Evolutionary conservation across 2,113 vertebrate genomes (phyloP), one percentile per base, ranked within the genome.

Genomic region (Podilymbus podiceps): DNA sequence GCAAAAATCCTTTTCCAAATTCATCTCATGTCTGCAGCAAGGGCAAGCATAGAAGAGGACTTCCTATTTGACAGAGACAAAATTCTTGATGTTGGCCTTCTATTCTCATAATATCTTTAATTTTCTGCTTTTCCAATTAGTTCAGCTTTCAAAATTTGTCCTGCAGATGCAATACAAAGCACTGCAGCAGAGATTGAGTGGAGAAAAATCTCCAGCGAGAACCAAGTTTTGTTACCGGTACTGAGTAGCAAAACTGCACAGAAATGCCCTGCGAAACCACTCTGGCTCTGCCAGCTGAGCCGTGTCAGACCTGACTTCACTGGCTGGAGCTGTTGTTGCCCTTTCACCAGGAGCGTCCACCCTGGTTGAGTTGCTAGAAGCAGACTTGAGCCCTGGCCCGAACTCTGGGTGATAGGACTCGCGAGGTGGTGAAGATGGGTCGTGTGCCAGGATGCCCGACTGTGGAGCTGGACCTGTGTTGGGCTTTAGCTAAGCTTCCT

Each of bases 91-190:
- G 76, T 46, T 82, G 17, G 12, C 63, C 83, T 92, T 78, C 67
- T n/a, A 38, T 71, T 89, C 82, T 75, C 50, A 47, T 40, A 83
- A 49, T 81, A 72, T 88, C 25, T 95, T 94, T 38, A 69, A 82
- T 94, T 96, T 96, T 94, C 67, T 96, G 33, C 60, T 76, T 93
- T 95, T 91, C 80, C 42, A 35, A 40, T 90, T 83, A 89, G 71
- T 81, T 91, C 52, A 84, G 11, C 74, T 91, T 91, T 93, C 55
- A 75, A 55, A 88, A 66, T 83, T 64, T 78, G 35, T 90, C 82
- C 77, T 71, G 67, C 33, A 76, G 85, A 69, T 89, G 47, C 72
- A 28, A n/a, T 60, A 62, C 46, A 81, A 89, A 74, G 42, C n/a
- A 62, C 64, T 35, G 74, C 69, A 71, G 77, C 52, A 75, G 88